phyloP scores from a whole-genome alignment of 2,113 vertebrate genomes.

The Columbina picui region DNA sequence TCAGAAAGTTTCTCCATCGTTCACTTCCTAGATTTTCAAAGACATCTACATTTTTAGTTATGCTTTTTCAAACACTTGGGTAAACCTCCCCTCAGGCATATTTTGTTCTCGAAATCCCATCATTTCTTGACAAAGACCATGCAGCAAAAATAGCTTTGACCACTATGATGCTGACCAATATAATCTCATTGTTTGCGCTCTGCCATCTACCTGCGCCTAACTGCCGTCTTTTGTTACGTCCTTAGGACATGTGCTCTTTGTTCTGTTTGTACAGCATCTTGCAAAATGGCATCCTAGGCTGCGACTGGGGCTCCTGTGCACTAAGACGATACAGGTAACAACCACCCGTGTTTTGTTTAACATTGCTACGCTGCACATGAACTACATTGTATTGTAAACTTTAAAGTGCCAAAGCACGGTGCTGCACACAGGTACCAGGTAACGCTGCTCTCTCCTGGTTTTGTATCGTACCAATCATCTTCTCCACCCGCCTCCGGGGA shows the following conservation, averaged over 20 bases:
- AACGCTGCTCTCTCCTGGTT: neutral
- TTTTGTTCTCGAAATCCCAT: neutral
- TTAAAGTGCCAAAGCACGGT: neutral
- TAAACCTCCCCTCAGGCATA: neutral
- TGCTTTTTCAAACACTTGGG: neutral
- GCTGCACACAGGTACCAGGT: accelerated
- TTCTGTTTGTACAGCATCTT: slow-evolving; percentile 20
- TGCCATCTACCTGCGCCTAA: neutral
- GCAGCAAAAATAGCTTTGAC: neutral
- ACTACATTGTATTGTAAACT: neutral
- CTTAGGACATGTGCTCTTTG: slow-evolving; percentile 45
- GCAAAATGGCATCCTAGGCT: slow-evolving; percentile 44
- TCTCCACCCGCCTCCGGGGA: neutral
- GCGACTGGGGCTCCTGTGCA: neutral
- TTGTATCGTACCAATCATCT: accelerated
- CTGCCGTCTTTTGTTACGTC: neutral
- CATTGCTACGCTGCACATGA: accelerated
- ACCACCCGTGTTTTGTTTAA: neutral
- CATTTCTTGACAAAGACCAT: neutral
- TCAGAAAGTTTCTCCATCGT: neutral
- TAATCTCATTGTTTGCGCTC: neutral
- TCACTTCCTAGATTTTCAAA: neutral
- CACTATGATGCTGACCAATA: neutral
- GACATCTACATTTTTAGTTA: accelerated
- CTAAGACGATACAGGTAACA: neutral